Evolutionary conservation across 2,113 vertebrate genomes (phyloP), one percentile per base, ranked within the genome.

Genomic region (Sclerurus mexicanus): DNA sequence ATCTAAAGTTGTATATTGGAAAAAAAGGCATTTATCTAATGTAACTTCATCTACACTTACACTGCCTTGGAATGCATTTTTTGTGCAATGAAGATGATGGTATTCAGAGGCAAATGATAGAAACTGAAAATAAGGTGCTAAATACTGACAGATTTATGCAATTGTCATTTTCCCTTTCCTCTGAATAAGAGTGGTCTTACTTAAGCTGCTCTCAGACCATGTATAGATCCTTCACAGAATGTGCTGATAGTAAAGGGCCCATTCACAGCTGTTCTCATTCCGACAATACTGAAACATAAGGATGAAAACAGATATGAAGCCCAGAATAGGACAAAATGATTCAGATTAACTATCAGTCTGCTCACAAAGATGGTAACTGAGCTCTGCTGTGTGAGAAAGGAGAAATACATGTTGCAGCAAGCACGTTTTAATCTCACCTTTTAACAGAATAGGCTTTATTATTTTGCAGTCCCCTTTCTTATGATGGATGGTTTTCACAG

Each of bases 191-290:
- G 22, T 58, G 58, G 49, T 21, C 7, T 84, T 92, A 28, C 56
- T 88, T 73, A 64, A 82, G 28, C 80, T 72, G 85, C 20, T 35
- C 9, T 37, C 60, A 93, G 62, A 73, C 40, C 56, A 7, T 30
- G 44, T 22, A 20, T 33, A 80, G 58, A 49, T 66, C 55, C 56
- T 94, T 27, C 60, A 87, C 37, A 89, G 84, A 91, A 79, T 2
- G 50, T 73, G 77, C 74, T 79, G 79, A 39, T 87, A 60, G 69
- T 71, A 58, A 64, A 5, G 1, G 89, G 69, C 47, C 82, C 35
- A 15, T 90, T 89, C 94, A 85, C 97, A 97, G 97, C 96, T 97
- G 96, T 95, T 96, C 78, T 79, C 90, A 93, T 97, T 96, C 90
- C 85, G 90, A 76, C 63, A 73, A 67, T 83, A 39, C 74, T 95